phyloP scores from a whole-genome alignment of 2,113 vertebrate genomes.

The Columba livia region DNA sequence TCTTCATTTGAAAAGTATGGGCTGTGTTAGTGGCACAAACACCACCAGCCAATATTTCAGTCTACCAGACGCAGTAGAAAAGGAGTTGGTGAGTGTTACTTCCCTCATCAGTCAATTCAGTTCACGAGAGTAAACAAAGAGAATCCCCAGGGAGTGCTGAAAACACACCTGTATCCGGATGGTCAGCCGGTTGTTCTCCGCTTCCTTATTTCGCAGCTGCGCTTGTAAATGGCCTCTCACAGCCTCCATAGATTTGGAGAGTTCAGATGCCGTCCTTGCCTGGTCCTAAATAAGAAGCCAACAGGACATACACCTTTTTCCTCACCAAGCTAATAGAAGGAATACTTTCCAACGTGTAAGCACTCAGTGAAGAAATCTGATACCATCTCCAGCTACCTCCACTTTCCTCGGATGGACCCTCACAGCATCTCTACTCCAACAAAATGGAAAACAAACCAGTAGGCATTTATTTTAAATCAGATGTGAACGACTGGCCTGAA shows the following conservation, averaged over 20 bases:
- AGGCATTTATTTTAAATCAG: background rate
- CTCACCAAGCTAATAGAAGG: background rate
- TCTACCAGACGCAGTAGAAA: background rate
- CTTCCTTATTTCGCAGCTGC: slow-evolving; percentile 85
- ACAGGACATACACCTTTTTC: background rate
- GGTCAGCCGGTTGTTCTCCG: slow-evolving; percentile 84
- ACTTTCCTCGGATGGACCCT: background rate
- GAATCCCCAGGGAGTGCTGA: background rate
- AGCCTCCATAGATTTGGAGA: slow-evolving; percentile 84
- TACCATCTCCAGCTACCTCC: background rate
- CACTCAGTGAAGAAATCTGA: background rate
- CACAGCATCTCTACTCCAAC: background rate
- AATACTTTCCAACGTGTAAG: background rate
- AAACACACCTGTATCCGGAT: slow-evolving; percentile 83
- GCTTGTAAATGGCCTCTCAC: slow-evolving; percentile 85
- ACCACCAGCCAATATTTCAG: background rate
- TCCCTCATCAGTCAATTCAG: background rate
- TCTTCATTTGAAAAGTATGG: background rate
- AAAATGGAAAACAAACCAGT: background rate
- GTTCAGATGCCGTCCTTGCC: slow-evolving; percentile 76
- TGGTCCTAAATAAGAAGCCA: slow-evolving; percentile 74
- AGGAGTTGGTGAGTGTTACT: background rate
- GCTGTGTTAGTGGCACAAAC: background rate
- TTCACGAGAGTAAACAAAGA: background rate
- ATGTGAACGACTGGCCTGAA: background rate